phyloP scores from a whole-genome alignment of 2,113 vertebrate species.

The Odocoileus virginianus region DNA sequence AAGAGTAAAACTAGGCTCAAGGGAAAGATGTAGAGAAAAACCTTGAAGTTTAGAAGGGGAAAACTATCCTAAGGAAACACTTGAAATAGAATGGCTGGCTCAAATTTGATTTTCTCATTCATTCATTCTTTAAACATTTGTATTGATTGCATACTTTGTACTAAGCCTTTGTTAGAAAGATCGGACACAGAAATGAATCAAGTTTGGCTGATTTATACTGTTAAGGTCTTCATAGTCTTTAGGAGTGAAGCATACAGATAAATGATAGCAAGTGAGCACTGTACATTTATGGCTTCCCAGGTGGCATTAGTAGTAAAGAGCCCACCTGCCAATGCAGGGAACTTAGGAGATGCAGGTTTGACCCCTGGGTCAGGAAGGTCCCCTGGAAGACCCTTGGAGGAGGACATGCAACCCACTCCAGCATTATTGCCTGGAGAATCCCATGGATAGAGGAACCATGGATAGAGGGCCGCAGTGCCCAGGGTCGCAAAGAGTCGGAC shows the following conservation, averaged over 20 bases:
- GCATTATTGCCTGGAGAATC: not conserved
- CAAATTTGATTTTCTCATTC: not conserved
- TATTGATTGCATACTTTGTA: not conserved
- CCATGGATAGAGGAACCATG: not conserved
- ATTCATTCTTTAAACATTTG: not conserved
- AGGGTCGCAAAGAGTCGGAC: rapidly evolving
- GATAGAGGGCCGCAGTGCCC: not conserved
- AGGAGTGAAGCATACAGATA: not conserved
- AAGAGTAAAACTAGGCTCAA: not conserved
- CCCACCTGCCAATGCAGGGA: not conserved
- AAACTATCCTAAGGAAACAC: not conserved
- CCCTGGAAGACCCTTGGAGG: not conserved
- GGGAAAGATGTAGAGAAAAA: not conserved
- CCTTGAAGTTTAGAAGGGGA: not conserved
- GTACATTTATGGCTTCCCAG: not conserved
- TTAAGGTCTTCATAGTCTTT: not conserved
- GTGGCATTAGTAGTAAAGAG: not conserved
- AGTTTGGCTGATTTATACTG: not conserved
- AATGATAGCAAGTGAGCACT: not conserved
- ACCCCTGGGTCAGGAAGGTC: not conserved
- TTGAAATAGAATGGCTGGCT: not conserved
- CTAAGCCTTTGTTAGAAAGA: not conserved
- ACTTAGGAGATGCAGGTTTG: not conserved
- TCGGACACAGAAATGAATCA: not conserved
- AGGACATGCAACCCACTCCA: not conserved